A percentile compares a stretch with the other conserved stretches of the same genome.
These are phyloP conservation scores for Porites rus DNA, from an alignment of 92 coral and sea anemone species.

Conservation along the genomic window DNA sequence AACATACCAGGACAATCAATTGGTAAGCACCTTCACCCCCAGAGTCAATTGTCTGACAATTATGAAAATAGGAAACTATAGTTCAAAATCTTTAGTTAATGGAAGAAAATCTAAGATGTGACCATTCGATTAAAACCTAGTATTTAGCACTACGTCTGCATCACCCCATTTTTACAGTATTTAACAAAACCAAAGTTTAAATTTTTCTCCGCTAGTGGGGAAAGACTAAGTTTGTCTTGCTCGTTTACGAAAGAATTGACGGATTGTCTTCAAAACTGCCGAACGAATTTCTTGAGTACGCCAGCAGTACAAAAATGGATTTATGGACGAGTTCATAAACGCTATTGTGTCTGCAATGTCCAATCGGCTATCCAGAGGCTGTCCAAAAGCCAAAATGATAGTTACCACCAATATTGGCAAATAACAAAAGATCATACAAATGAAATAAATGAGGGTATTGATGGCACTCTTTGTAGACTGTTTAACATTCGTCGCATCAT, in stretches of 20 bases:
- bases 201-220: neutral
- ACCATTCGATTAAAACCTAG: no score
- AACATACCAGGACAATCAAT: no score
- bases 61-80: no score
- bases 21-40: no score
- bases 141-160: no score
- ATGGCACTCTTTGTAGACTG: slow-evolving; percentile 3
- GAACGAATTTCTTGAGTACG: neutral
- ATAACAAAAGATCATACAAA: slow-evolving; percentile 12
- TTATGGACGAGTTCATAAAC: neutral
- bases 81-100: no score
- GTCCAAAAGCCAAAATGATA: neutral
- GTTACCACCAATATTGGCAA: neutral
- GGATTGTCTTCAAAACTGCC: neutral
- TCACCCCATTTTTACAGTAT: no score
- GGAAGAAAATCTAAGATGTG: no score
- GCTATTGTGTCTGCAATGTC: neutral
- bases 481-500: neutral
- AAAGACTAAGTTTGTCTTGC: neutral
- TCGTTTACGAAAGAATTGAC: neutral
- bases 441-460: slow-evolving; percentile 13
- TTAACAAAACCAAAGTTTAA: neutral
- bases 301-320: slow-evolving; percentile 3
- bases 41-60: no score
- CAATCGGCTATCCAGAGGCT: neutral